phyloP scores from a whole-genome alignment of 2,797 vertebrate genomes.

The Tokudaia tokunoshimensis region DNA sequence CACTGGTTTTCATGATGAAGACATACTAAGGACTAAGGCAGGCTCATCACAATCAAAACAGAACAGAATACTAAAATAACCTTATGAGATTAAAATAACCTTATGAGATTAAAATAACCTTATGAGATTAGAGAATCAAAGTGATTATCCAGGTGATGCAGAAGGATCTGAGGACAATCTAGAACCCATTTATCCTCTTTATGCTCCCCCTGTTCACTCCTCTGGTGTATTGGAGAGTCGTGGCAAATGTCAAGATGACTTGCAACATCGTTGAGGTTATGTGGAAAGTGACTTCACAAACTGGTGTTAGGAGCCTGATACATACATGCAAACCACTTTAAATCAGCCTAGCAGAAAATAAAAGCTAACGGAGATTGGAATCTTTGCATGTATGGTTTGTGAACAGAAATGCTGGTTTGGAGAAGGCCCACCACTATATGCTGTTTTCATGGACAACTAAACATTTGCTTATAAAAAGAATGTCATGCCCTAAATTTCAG shows the following conservation, averaged over 20 bases:
- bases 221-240: not conserved
- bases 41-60: too few relatives aligned
- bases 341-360: not conserved
- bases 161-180: not conserved
- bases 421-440: rapidly evolving
- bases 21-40: not conserved
- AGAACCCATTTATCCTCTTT: not conserved
- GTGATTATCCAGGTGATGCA: not conserved
- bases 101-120: too few relatives aligned
- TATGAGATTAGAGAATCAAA: not conserved
- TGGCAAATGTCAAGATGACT: not conserved
- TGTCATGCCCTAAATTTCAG: not conserved
- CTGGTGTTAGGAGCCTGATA: not conserved
- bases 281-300: not conserved
- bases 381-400: not conserved
- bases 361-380: not conserved
- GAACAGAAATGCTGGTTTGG: not conserved
- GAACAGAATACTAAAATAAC: too few relatives aligned
- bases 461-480: not conserved
- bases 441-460: not conserved
- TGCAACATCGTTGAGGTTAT: not conserved
- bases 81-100: too few relatives aligned
- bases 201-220: not conserved
- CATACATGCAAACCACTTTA: not conserved
- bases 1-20: not conserved